Percentiles rank a stretch among this genome's conserved stretches.
Evolutionary conservation across 2,888 invertebrate species (phyloP).

Genomic region (Crocallis elinguaria): DNA sequence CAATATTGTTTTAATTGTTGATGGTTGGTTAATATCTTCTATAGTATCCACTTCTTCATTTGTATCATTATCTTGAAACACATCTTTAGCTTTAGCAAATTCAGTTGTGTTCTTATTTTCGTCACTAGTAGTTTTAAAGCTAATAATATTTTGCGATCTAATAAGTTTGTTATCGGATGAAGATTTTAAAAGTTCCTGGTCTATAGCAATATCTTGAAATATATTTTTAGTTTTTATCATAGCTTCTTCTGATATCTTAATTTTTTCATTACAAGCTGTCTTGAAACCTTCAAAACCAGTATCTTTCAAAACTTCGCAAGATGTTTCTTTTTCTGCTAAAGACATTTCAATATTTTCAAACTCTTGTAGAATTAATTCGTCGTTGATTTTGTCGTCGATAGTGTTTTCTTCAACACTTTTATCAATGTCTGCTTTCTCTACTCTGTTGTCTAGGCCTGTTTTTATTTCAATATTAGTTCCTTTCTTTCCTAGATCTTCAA

Average conservation of each 20-base stretch:
- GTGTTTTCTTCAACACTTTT: constrained; percentile 5
- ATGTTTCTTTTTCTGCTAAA: constrained; percentile 33
- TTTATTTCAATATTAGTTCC: background rate
- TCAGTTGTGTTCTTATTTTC: constrained; percentile 62
- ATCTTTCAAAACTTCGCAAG: background rate
- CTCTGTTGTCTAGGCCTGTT: background rate
- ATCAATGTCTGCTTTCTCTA: constrained; percentile 22
- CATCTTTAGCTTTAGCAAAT: constrained; percentile 53
- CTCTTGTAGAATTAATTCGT: constrained; percentile 47
- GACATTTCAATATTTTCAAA: constrained; percentile 54
- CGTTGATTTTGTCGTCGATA: constrained; percentile 18
- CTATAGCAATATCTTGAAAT: constrained; percentile 42
- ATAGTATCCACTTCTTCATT: background rate
- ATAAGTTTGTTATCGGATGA: no score
- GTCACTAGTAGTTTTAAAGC: constrained; percentile 69
- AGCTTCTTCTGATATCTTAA: constrained; percentile 47
- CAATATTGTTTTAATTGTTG: no score
- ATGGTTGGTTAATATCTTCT: background rate
- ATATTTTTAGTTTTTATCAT: constrained; percentile 43
- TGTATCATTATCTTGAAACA: constrained; percentile 36
- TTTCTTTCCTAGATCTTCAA: background rate
- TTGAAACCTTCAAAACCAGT: constrained; percentile 45
- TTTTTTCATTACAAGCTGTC: constrained; percentile 57
- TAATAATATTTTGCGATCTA: constrained; percentile 20
- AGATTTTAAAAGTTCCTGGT: no score